Base-by-base conservation (phyloP, 2,113 vertebrate genomes). In the Cathartes aura region DNA sequence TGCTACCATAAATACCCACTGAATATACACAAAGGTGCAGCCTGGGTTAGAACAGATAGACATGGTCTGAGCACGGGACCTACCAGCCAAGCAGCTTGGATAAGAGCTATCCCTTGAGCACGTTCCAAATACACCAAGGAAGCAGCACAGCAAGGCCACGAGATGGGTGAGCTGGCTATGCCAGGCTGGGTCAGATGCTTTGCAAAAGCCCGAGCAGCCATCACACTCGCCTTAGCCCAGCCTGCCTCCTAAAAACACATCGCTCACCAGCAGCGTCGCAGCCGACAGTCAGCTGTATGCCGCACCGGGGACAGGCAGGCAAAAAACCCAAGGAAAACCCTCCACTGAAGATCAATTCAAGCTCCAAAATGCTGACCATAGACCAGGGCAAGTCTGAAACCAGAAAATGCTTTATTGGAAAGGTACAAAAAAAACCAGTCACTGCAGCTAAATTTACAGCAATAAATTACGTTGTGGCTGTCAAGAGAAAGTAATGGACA, bases 381-480 rank as follows among this genome's bases (percentile, higher is more conserved):
- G 81, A 95, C 91, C 76, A 27, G 90, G 84, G 93, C 82, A 80
- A 79, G 63, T 95, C 96, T 97, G 97, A 98, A 98, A 98, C 98
- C 97, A 98, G 98, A 98, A 98, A 98, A 98, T 96, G 98, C 98
- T 99, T 99, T 99, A 99, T 99, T 99, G 99, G 97, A 98, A 98
- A 99, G 99, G 98, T 99, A 99, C 97, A 99, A 99, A 98, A 98
- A 98, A 97, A 98, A 99, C 98, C 98, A 97, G 96, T 98, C 98
- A 98, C 98, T 97, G 99, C 98, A 98, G 98, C 96, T 88, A 97
- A 98, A 98, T 98, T 98, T 97, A 98, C 98, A 98, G 98, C 98
- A 98, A 98, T 99, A 99, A 99, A 99, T 99, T 99, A 99, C 98
- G 98, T 98, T 96, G 98, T 97, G 98, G 98, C 96, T 92, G 74